Evolutionary conservation across 2,888 invertebrate genomes (phyloP), one percentile per base, ranked within the genome.

Genomic region (Harmothoe impar): DNA sequence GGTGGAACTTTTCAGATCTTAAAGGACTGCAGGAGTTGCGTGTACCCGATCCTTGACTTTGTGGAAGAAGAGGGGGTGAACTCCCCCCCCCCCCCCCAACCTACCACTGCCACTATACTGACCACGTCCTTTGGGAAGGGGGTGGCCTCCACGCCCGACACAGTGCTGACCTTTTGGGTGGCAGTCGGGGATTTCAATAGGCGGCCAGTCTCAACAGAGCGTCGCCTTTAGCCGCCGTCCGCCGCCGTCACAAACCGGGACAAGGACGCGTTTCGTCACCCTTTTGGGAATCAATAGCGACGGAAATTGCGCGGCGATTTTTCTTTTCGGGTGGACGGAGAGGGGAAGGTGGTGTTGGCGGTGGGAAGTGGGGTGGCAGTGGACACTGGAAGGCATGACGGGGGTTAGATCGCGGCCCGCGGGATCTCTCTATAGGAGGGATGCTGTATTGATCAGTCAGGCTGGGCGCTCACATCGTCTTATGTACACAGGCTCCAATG

Each of bases 181-280:
- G 1, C n/a, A 29, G 29, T 12, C 29, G 17, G 72, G 72, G 29
- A 72, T 72, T 72, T 72, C 72, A 29, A 25, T 15, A 72, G 29
- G 1, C 25, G 72, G 72, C 31, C 72, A 29, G 72, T 29, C 72
- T 29, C 25, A 72, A 72, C 72, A 72, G 5, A 72, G 29, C 29
- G 62, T 62, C 62, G 62, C 62, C 62, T 20, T n/a, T n/a, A 20
- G 23, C 62, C 72, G 72, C 29, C 72, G 29, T 15, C 72, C 72
- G 5, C 72, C 29, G 72, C 7, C 29, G 25, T 25, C 72, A 29
- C 29, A 7, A 29, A 3, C n/a, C 72, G 1, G 72, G 72, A 72
- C 72, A 72, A 72, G 72, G 72, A 29, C 72, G 25, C 29, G 29
- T 72, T 72, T 72, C 72, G 72, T 72, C 72, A 72, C 72, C 72